Percentiles rank a stretch among this genome's conserved stretches.
Evolutionary conservation across 2,888 invertebrate genomes (phyloP).

Genomic region (Drosophila putrida): DNA sequence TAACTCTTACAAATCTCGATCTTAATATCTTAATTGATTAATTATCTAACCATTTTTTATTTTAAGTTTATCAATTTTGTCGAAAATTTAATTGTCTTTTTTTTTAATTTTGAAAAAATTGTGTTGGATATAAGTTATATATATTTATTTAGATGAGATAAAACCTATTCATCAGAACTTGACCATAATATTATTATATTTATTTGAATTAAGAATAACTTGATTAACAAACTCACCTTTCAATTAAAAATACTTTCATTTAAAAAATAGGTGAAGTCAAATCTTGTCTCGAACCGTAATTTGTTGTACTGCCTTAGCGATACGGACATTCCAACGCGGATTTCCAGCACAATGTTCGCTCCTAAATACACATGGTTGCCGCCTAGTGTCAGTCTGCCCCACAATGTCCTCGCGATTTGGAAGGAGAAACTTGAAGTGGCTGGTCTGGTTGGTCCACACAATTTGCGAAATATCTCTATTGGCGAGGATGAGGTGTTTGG

Average conservation of each 20-base stretch:
- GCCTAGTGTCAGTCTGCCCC: constrained; percentile 90
- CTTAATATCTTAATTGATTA: no score
- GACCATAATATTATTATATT: no score
- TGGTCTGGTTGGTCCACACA: constrained; percentile 83
- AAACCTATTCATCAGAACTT: no score
- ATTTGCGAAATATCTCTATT: constrained; percentile 86
- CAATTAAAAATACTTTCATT: neutral
- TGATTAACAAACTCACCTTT: no score
- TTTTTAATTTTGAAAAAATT: no score
- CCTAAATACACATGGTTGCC: constrained; percentile 92
- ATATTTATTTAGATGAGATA: no score
- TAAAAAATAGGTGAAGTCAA: constrained; percentile 86
- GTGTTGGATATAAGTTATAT: no score
- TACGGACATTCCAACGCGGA: constrained; percentile 71
- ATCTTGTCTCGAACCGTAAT: constrained; percentile 92
- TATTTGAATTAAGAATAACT: no score
- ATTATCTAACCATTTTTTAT: no score
- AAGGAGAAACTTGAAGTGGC: constrained; percentile 51
- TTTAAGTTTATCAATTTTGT: no score
- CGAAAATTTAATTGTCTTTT: no score
- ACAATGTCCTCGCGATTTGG: constrained; percentile 82
- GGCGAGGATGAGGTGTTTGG: constrained; percentile 84
- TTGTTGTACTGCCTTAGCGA: constrained; percentile 90
- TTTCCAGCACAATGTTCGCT: constrained; percentile 87
- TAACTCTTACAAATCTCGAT: no score